Conservation (phyloP, 2,113 vertebrate species). For the Macquaria australasica region DNA sequence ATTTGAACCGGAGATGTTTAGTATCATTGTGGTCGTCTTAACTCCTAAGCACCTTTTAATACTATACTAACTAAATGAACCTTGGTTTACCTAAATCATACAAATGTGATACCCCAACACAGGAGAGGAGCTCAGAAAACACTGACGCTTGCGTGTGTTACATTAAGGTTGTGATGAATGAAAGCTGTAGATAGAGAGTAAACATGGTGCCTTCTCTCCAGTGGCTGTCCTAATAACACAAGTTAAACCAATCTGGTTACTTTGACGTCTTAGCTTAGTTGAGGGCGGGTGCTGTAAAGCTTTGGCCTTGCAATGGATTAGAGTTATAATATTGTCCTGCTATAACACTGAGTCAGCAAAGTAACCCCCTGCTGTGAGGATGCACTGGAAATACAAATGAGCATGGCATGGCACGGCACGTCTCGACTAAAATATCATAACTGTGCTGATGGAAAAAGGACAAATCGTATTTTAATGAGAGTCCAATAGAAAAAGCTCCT, state of each 20-base stretch:
- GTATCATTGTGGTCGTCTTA: no score
- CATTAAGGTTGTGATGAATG: constrained; percentile 6
- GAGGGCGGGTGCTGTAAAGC: constrained; percentile 33
- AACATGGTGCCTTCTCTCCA: constrained; percentile 13
- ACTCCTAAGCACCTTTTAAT: not conserved
- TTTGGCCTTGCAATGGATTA: constrained; percentile 70
- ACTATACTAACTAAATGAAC: not conserved
- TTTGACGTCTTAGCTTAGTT: constrained; percentile 26
- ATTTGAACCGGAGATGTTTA: not conserved
- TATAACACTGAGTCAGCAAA: constrained; percentile 70
- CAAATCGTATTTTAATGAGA: constrained; percentile 53
- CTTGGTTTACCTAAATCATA: not conserved
- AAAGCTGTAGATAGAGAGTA: constrained; percentile 2
- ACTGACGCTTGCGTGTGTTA: not conserved
- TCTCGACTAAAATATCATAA: constrained; percentile 46
- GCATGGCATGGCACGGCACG: constrained; percentile 26
- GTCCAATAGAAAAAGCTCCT: constrained; percentile 34
- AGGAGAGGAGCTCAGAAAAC: not conserved
- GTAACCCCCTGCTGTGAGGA: constrained; percentile 63
- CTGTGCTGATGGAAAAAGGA: constrained; percentile 34
- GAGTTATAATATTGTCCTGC: constrained; percentile 53
- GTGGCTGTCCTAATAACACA: constrained; percentile 19
- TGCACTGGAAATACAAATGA: constrained; percentile 74
- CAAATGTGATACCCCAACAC: not conserved
- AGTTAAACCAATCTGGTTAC: constrained; percentile 35